phyloP scores from a whole-genome alignment of 2,888 invertebrate species.

The Pollenia angustigena region DNA sequence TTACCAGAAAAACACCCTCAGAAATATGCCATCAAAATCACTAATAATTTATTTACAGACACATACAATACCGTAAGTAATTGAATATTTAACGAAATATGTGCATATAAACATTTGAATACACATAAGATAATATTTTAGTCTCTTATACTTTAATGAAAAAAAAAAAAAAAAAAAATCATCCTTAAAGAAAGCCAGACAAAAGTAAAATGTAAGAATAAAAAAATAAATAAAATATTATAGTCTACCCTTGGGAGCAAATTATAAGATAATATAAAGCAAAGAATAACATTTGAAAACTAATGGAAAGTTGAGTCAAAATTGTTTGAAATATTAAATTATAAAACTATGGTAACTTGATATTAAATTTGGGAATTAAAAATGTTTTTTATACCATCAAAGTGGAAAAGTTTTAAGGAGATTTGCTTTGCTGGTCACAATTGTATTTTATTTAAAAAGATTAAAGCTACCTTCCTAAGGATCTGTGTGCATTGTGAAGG shows the following conservation, averaged over 20 bases:
- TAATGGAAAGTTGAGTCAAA: neutral
- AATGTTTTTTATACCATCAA: neutral
- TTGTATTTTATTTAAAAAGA: too few relatives aligned
- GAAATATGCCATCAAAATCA: conserved; percentile 63
- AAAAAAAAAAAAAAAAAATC: neutral
- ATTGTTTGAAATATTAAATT: conserved; percentile 27
- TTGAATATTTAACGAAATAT: conserved; percentile 66
- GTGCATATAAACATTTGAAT: neutral
- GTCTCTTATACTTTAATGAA: neutral
- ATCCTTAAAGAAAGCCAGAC: neutral
- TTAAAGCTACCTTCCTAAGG: too few relatives aligned
- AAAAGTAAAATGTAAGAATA: conserved; percentile 10
- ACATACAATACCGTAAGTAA: conserved; percentile 56
- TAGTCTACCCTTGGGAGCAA: conserved; percentile 62
- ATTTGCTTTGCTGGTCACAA: too few relatives aligned
- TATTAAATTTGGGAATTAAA: neutral
- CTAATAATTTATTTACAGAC: conserved; percentile 52
- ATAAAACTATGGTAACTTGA: conserved; percentile 20
- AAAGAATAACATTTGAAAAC: conserved; percentile 11
- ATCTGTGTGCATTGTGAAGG: too few relatives aligned
- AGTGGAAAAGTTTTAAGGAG: too few relatives aligned
- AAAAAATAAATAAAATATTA: conserved; percentile 35
- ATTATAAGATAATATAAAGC: conserved; percentile 48
- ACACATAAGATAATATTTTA: neutral
- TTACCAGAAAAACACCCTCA: conserved; percentile 37